Conservation (phyloP, 2,797 vertebrate species). For the Alauda arvensis region DNA sequence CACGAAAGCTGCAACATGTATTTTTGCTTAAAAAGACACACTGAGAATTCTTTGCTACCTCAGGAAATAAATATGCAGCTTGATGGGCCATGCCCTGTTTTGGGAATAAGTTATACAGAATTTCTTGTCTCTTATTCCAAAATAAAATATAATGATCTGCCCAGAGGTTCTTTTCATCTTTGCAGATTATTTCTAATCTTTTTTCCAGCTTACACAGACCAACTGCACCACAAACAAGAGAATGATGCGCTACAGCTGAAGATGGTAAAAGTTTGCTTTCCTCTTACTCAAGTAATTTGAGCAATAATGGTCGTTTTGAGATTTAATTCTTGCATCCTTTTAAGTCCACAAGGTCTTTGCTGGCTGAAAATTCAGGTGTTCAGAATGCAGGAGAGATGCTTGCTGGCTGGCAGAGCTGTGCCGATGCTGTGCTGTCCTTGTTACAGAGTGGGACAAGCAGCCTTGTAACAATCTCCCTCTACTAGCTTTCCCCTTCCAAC, state of each 20-base stretch:
- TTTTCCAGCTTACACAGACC: background rate
- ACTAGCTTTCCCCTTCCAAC: background rate
- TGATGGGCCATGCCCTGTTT: background rate
- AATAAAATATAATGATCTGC: background rate
- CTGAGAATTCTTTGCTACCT: background rate
- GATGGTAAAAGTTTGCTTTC: background rate
- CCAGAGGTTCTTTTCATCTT: background rate
- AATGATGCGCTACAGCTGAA: background rate
- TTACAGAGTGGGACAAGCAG: background rate
- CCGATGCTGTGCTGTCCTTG: background rate
- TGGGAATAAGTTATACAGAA: background rate
- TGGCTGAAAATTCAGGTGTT: background rate
- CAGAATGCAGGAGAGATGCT: background rate
- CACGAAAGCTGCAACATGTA: background rate
- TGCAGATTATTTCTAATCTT: background rate
- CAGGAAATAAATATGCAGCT: background rate
- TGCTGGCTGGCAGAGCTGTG: accelerated
- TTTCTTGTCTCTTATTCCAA: background rate
- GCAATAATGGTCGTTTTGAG: background rate
- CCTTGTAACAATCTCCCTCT: background rate
- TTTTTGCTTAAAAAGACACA: background rate
- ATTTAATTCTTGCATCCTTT: background rate
- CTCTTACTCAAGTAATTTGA: background rate
- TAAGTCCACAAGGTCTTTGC: background rate
- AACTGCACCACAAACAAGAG: background rate